Percentiles rank a stretch among this genome's conserved stretches.
Evolutionary conservation across 2,797 vertebrate genomes (phyloP).

Genomic region (Gephyroberyx darwinii): DNA sequence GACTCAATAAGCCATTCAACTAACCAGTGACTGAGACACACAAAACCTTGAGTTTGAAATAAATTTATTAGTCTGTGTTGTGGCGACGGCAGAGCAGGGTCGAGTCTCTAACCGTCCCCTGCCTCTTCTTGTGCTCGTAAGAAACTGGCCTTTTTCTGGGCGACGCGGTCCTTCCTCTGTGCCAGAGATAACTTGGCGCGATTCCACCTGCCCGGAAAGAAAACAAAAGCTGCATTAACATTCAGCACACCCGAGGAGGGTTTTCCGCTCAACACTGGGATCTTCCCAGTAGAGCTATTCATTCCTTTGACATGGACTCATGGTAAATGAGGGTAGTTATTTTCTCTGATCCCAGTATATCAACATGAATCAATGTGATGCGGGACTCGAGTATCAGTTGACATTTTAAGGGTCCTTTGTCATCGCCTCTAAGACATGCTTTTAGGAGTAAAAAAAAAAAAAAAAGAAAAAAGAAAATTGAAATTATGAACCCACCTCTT

Average conservation of each 20-base stretch:
- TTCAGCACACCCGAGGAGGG: slow-evolving; percentile 47
- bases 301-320: background rate
- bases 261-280: slow-evolving; percentile 10
- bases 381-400: background rate
- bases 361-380: background rate
- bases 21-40: background rate
- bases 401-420: background rate
- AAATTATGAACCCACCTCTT: slow-evolving; percentile 86
- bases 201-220: slow-evolving; percentile 88
- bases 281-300: slow-evolving; percentile 13
- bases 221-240: slow-evolving; percentile 66
- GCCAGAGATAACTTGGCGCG: slow-evolving; percentile 95
- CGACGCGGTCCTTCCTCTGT: slow-evolving; percentile 96
- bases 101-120: slow-evolving; percentile 86
- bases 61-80: slow-evolving; percentile 79
- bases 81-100: slow-evolving; percentile 16
- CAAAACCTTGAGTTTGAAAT: slow-evolving; percentile 59
- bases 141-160: slow-evolving; percentile 99
- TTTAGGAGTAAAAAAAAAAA: background rate
- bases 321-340: background rate
- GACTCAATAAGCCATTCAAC: background rate
- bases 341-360: background rate
- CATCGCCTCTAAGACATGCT: background rate
- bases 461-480: background rate
- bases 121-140: slow-evolving; percentile 92